These are phyloP conservation scores for Dastarcus helophoroides DNA, from an alignment of 2,888 invertebrate species.

Conservation along the genomic window DNA sequence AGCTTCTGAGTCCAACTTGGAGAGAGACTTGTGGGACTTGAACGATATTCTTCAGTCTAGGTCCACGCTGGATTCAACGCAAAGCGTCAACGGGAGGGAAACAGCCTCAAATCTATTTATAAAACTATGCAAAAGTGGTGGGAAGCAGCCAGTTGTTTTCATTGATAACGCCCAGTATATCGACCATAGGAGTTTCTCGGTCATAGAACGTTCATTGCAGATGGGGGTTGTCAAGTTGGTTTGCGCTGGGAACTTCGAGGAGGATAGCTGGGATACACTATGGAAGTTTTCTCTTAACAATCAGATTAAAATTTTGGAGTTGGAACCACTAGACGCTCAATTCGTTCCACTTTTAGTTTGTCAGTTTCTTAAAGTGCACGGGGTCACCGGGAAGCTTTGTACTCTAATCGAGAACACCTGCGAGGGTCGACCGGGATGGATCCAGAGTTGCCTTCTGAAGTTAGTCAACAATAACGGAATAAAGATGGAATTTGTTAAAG, in stretches of 20 bases:
- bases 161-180: conserved; percentile 36
- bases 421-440: conserved; percentile 42
- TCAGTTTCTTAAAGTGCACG: conserved; percentile 47
- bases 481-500: conserved; percentile 35
- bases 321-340: conserved; percentile 35
- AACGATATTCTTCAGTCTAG: conserved; percentile 17
- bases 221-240: conserved; percentile 14
- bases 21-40: conserved; percentile 20
- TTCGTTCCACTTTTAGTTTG: conserved; percentile 45
- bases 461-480: conserved; percentile 39
- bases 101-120: conserved; percentile 14
- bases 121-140: conserved; percentile 12
- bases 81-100: not conserved
- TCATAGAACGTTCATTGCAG: conserved; percentile 21
- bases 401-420: conserved; percentile 38
- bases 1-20: conserved; percentile 13
- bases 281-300: conserved; percentile 37
- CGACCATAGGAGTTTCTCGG: conserved; percentile 33
- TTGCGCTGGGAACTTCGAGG: conserved; percentile 20
- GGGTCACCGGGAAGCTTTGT: conserved; percentile 43
- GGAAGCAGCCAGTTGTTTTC: conserved; percentile 15
- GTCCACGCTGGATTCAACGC: not conserved
- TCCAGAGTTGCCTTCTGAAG: conserved; percentile 42
- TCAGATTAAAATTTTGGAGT: conserved; percentile 36
- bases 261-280: conserved; percentile 28